A percentile compares a stretch with the other conserved stretches of the same genome.
phyloP scores from a whole-genome alignment of 2,888 invertebrate genomes.

The Rhagium mordax region DNA sequence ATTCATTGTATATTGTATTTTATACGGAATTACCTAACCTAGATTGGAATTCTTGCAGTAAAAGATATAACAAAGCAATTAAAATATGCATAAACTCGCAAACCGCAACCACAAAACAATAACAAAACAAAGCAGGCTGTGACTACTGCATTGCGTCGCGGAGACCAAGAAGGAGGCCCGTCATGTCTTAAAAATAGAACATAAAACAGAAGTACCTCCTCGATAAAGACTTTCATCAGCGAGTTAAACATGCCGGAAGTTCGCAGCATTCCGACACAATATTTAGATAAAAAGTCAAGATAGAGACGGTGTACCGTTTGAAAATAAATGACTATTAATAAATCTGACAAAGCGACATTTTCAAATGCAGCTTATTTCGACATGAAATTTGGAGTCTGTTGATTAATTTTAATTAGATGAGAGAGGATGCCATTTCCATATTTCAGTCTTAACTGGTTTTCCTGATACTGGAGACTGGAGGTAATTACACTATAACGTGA shows the following conservation, averaged over 20 bases:
- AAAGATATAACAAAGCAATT: not conserved
- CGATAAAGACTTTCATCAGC: constrained; percentile 57
- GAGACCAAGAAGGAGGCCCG: constrained; percentile 3
- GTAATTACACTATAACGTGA: constrained; percentile 12
- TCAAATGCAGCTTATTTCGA: constrained; percentile 33
- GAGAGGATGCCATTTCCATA: constrained; percentile 26
- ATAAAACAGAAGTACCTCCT: constrained; percentile 42
- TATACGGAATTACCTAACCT: not conserved
- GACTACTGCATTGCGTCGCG: constrained; percentile 5
- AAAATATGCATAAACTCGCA: not conserved
- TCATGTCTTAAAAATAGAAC: constrained; percentile 37
- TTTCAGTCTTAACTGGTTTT: constrained; percentile 20
- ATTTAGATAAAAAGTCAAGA: constrained; percentile 53
- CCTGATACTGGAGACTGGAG: constrained; percentile 12
- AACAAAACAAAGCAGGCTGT: constrained; percentile 15
- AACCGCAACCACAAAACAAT: constrained; percentile 16
- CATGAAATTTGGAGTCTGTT: constrained; percentile 38
- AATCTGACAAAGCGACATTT: constrained; percentile 41
- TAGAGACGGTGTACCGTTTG: constrained; percentile 47
- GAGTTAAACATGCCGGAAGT: constrained; percentile 57
- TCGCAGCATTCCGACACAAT: constrained; percentile 55
- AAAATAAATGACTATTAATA: constrained; percentile 52
- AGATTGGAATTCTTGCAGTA: not conserved
- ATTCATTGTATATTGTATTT: not conserved
- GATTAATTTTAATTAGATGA: constrained; percentile 22